Evolutionary conservation across 2,888 invertebrate species (phyloP).

Genomic region (Oxystoma pomonae): DNA sequence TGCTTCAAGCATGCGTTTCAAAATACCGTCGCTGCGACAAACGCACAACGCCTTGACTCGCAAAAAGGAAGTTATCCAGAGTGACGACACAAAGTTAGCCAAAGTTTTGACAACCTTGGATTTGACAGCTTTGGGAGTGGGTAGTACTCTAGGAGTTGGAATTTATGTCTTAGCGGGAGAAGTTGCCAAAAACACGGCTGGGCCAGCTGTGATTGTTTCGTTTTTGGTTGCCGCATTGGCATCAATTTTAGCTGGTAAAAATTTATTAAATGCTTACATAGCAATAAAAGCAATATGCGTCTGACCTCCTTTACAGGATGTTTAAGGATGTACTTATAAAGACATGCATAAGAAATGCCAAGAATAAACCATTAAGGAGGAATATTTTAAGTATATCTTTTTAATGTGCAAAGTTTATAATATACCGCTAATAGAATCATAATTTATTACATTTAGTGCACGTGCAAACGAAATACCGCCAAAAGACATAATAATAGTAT

Average conservation of each 20-base stretch:
- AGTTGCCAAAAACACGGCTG: constrained; percentile 75
- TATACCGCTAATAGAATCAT: too few relatives aligned
- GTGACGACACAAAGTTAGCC: constrained; percentile 54
- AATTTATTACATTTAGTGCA: too few relatives aligned
- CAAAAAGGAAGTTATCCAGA: constrained; percentile 47
- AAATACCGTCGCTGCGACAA: constrained; percentile 32
- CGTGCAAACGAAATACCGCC: constrained; percentile 1
- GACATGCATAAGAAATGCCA: too few relatives aligned
- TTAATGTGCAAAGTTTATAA: too few relatives aligned
- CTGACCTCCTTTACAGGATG: too few relatives aligned
- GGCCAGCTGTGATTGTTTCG: constrained; percentile 82
- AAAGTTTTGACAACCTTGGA: constrained; percentile 77
- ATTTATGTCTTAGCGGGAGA: constrained; percentile 86
- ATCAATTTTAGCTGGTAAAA: constrained; percentile 81
- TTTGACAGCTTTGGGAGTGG: constrained; percentile 77
- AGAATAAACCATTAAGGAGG: too few relatives aligned
- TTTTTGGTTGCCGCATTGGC: constrained; percentile 88
- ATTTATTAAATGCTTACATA: neutral
- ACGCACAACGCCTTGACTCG: constrained; percentile 40
- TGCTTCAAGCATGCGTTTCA: constrained; percentile 25
- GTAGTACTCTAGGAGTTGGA: constrained; percentile 83
- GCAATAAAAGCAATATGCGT: neutral
- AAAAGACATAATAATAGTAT: constrained; percentile 7
- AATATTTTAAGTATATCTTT: too few relatives aligned
- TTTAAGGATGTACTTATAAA: too few relatives aligned